phyloP scores from a whole-genome alignment of 2,113 vertebrate species.

The Poecilia latipinna region DNA sequence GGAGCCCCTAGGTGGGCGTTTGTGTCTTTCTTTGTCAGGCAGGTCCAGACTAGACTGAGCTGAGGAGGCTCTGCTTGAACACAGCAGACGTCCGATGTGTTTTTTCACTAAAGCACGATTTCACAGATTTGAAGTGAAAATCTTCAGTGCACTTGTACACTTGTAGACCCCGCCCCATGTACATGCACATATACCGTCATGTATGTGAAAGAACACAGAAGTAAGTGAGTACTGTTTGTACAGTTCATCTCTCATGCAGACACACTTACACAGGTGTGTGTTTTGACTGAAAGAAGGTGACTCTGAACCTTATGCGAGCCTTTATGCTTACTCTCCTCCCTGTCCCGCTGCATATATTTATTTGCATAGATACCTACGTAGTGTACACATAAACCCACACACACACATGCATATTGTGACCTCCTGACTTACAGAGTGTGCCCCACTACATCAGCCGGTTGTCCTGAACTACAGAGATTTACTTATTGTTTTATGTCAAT shows the following conservation, averaged over 20 bases:
- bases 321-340: conserved; percentile 69
- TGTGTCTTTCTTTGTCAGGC: conserved; percentile 52
- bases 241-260: conserved; percentile 9
- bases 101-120: conserved; percentile 36
- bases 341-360: conserved; percentile 40
- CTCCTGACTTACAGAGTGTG: conserved; percentile 60
- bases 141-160: conserved; percentile 15
- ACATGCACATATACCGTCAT: conserved; percentile 30
- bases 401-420: conserved; percentile 36
- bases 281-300: conserved; percentile 72
- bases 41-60: conserved; percentile 44
- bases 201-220: conserved; percentile 43
- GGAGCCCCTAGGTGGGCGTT: conserved; percentile 70
- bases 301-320: conserved; percentile 69
- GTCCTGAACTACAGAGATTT: not conserved
- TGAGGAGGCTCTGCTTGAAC: conserved; percentile 27
- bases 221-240: conserved; percentile 22
- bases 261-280: not conserved
- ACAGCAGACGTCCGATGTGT: conserved; percentile 25
- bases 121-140: conserved; percentile 55
- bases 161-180: conserved; percentile 31
- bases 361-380: conserved; percentile 36
- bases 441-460: conserved; percentile 30
- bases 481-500: not conserved
- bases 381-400: not conserved